A percentile compares a stretch with the other conserved stretches of the same genome.
These are phyloP conservation scores for Hyperoplus lanceolatus DNA, from an alignment of 2,797 vertebrate species.

Conservation along the genomic window DNA sequence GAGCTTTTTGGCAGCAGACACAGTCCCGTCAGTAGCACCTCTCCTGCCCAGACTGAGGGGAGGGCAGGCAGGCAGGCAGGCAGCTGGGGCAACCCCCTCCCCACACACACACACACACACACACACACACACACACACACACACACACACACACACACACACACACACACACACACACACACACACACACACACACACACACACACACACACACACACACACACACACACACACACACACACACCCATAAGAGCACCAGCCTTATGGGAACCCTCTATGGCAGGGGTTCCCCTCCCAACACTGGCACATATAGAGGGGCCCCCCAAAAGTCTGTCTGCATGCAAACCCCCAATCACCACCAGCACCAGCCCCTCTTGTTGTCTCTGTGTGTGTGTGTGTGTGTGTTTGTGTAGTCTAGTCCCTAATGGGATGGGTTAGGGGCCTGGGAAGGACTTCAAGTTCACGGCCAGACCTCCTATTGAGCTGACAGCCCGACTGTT, in stretches of 20 bases:
- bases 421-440: too few relatives aligned
- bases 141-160: too few relatives aligned
- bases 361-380: slow-evolving; percentile 56
- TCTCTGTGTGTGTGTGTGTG: slow-evolving; percentile 81
- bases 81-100: slow-evolving; percentile 84
- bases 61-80: slow-evolving; percentile 84
- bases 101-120: slow-evolving; percentile 41
- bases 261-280: slow-evolving; percentile 84
- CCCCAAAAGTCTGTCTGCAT: slow-evolving; percentile 84
- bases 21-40: slow-evolving; percentile 79
- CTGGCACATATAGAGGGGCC: slow-evolving; percentile 80
- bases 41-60: slow-evolving; percentile 78
- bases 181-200: too few relatives aligned
- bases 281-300: slow-evolving; percentile 75
- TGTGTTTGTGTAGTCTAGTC: neutral
- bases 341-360: slow-evolving; percentile 53
- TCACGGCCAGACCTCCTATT: slow-evolving; percentile 90
- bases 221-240: too few relatives aligned
- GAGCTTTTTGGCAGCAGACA: slow-evolving; percentile 82
- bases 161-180: too few relatives aligned
- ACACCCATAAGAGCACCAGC: slow-evolving; percentile 71
- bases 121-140: too few relatives aligned
- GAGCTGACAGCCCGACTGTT: slow-evolving; percentile 90
- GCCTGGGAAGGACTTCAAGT: slow-evolving; percentile 90
- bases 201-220: too few relatives aligned